Evolutionary conservation across 2,888 invertebrate genomes (phyloP).

Genomic region (Agriopis marginaria): DNA sequence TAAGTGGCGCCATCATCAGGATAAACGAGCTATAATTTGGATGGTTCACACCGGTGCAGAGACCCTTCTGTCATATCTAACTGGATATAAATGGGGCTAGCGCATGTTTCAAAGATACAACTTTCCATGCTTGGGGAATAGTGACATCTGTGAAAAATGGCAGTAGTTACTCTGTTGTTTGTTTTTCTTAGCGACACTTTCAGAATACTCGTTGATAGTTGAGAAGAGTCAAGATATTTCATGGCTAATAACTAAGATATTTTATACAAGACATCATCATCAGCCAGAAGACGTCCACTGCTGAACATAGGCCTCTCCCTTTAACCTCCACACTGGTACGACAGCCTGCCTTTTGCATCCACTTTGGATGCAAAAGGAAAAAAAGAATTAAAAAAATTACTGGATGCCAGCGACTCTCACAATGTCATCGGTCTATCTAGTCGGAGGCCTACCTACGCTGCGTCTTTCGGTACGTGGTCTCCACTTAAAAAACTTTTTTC

Average conservation of each 20-base stretch:
- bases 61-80: conserved; percentile 30
- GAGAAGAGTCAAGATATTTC: background rate
- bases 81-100: conserved; percentile 26
- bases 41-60: conserved; percentile 17
- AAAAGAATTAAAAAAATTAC: no score
- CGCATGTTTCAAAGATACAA: conserved; percentile 26
- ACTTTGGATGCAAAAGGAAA: no score
- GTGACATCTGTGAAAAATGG: conserved; percentile 7
- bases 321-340: no score
- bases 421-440: no score
- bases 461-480: no score
- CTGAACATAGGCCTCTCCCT: no score
- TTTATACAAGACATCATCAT: background rate
- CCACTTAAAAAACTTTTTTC: no score
- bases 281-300: no score
- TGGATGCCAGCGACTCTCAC: no score
- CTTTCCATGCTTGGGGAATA: conserved; percentile 4
- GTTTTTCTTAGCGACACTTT: conserved; percentile 5
- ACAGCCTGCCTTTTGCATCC: no score
- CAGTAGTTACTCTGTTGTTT: conserved; percentile 3
- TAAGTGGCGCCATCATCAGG: conserved; percentile 32
- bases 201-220: background rate
- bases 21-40: conserved; percentile 42
- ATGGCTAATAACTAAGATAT: background rate
- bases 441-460: no score